Percentiles rank a stretch among this genome's conserved stretches.
Evolutionary conservation across 2,797 vertebrate genomes (phyloP).

Genomic region (Lacerta bilineata): DNA sequence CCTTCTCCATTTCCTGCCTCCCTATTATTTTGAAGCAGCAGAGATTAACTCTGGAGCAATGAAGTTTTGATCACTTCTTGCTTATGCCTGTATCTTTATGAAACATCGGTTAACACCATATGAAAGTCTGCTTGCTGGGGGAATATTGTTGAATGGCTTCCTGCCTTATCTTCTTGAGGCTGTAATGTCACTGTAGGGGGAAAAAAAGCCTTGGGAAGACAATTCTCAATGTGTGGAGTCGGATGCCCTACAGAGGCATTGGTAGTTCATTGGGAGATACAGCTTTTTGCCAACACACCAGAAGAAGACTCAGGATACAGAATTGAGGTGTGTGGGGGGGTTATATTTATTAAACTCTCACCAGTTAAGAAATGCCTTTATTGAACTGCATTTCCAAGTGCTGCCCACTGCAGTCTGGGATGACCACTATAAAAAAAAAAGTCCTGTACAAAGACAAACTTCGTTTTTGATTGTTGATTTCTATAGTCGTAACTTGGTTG

Average conservation of each 20-base stretch:
- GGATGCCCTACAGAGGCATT: neutral
- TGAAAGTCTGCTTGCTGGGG: constrained; percentile 1
- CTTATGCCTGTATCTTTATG: constrained; percentile 70
- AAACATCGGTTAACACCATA: constrained; percentile 67
- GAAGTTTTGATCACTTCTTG: constrained; percentile 58
- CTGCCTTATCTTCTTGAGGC: constrained; percentile 9
- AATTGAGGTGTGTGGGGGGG: no score
- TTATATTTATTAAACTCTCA: no score
- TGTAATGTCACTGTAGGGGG: neutral
- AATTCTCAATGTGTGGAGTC: neutral
- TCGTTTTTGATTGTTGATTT: no score
- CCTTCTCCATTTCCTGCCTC: constrained; percentile 19
- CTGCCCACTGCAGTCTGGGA: no score
- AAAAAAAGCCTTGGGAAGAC: neutral
- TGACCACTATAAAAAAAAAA: no score
- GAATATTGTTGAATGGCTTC: neutral
- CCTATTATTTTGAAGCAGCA: constrained; percentile 53
- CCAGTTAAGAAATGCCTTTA: no score
- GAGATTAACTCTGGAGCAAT: constrained; percentile 62
- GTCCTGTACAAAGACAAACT: no score
- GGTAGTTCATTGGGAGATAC: no score
- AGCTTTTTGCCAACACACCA: neutral
- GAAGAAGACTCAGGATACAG: no score
- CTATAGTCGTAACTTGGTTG: no score
- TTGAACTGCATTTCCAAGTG: no score